Conservation (phyloP, 2,888 invertebrate genomes). For the Griposia aprilina region DNA sequence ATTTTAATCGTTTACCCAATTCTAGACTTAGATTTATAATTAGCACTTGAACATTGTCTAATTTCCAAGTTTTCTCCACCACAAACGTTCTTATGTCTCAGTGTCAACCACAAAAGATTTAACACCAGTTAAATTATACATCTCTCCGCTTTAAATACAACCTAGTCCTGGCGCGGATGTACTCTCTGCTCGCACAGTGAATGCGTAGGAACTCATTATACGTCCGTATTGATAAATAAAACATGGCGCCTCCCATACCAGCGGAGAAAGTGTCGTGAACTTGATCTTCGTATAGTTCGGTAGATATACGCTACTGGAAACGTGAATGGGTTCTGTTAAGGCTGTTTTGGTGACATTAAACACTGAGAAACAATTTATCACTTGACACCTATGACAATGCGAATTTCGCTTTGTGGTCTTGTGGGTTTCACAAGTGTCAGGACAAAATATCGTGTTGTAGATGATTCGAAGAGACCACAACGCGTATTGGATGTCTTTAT, state of each 20-base stretch:
- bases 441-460: background rate
- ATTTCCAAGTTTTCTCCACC: background rate
- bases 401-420: slow-evolving; percentile 1
- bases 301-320: slow-evolving; percentile 9
- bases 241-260: slow-evolving; percentile 64
- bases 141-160: slow-evolving; percentile 42
- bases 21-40: background rate
- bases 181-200: slow-evolving; percentile 38
- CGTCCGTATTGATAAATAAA: slow-evolving; percentile 66
- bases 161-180: slow-evolving; percentile 58
- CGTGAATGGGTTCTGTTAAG: slow-evolving; percentile 32
- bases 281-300: slow-evolving; percentile 64
- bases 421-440: background rate
- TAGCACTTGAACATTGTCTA: too few species aligned
- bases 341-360: background rate
- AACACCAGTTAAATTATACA: background rate
- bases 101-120: background rate
- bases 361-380: background rate
- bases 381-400: background rate
- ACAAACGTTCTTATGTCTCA: background rate
- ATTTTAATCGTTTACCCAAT: too few species aligned
- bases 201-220: slow-evolving; percentile 67
- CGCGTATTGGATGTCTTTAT: background rate
- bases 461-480: background rate
- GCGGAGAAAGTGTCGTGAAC: slow-evolving; percentile 73